These are phyloP conservation scores for Cinclus mexicanus DNA, from an alignment of 2,113 vertebrate species.

Conservation along the genomic window DNA sequence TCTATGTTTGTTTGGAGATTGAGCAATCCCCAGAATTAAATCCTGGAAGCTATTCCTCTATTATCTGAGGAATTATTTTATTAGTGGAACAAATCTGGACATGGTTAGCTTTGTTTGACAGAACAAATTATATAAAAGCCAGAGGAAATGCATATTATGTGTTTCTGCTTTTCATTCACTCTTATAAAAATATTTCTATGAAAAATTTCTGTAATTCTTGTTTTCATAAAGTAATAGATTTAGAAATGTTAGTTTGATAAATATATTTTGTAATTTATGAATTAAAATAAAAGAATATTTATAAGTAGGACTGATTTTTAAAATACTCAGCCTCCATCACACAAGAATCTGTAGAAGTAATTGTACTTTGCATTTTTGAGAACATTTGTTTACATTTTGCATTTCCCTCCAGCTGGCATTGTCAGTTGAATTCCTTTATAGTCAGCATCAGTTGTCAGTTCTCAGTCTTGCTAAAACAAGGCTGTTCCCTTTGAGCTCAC, in stretches of 20 bases:
- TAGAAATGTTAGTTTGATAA: background rate
- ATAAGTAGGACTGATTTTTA: background rate
- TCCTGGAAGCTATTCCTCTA: background rate
- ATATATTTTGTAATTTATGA: background rate
- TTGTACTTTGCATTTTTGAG: background rate
- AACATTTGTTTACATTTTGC: background rate
- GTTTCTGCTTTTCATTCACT: slow-evolving; percentile 3
- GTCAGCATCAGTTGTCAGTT: background rate
- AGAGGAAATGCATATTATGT: background rate
- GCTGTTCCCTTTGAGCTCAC: background rate
- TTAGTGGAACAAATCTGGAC: slow-evolving; percentile 39
- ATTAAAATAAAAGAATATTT: background rate
- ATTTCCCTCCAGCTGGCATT: background rate
- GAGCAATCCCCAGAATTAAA: background rate
- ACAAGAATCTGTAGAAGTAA: background rate
- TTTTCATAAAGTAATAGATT: background rate
- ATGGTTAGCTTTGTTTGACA: background rate
- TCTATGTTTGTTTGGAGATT: background rate
- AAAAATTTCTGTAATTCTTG: background rate
- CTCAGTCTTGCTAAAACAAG: background rate
- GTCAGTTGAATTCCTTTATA: background rate
- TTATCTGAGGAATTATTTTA: slow-evolving; percentile 37
- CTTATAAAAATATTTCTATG: background rate
- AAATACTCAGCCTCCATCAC: background rate
- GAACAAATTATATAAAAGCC: background rate